Base-by-base conservation (phyloP, 2,113 vertebrate species). In the Galeopterus variegatus region DNA sequence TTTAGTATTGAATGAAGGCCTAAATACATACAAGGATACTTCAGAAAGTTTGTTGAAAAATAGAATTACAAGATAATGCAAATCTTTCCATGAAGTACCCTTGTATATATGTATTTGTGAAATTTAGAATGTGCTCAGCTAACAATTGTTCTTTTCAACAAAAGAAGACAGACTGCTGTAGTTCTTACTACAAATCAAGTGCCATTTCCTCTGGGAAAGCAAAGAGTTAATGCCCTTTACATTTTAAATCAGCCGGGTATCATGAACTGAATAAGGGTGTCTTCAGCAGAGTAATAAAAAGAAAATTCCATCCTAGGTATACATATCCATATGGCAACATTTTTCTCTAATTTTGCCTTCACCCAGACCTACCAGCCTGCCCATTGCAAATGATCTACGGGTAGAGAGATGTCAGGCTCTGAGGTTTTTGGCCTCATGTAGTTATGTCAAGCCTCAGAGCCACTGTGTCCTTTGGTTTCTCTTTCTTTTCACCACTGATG, bases 111-210 rank as follows among this genome's bases (percentile, higher is more conserved):
- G 2, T 50, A 33, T 64, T 91, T 65, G 69, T 77, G 76, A 90
- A 97, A 76, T 88, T 90, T 94, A 83, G 21, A 81, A 60, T 88
- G 8, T 75, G 24, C 23, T 88, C 70, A 31, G 14, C n/a, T 84
- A 93, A 88, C 48, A 87, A 72, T 60, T 54, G 33, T 90, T 88
- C 45, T 89, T 84, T 93, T 86, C 73, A 89, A 33, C 28, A n/a
- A 76, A 77, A 81, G 21, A 76, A 56, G 50, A 67, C 19, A 85
- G n/a, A 76, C 33, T 70, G 18, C 31, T 23, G 0, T 69, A 79
- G 83, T 76, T 70, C 60, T 94, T 91, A 54, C 36, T 83, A 83
- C 33, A 93, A 72, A 95, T 83, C 4, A 65, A 62, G 54, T 45
- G 17, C 19, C 28, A 24, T 81, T 95, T 95, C 33, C 70, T 88